Base-by-base conservation (phyloP, 2,113 vertebrate species). In the Phyllopteryx taeniolatus region DNA sequence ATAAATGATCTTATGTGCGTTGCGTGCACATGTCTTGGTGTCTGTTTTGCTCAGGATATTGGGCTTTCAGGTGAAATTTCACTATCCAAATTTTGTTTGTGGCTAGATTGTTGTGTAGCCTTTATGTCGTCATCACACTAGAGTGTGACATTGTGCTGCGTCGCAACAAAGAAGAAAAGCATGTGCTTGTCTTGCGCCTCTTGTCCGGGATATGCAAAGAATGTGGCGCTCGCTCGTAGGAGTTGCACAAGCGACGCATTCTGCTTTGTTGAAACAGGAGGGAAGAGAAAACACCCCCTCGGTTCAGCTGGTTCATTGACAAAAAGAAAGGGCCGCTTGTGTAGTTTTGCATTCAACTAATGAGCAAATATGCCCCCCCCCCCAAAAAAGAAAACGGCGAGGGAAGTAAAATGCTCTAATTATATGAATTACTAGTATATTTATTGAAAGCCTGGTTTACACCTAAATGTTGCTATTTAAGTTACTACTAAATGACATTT, bases 121-220 rank as follows among this genome's bases (percentile, higher is more conserved):
- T 17, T 54, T 51, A 27, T 39, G 61, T 64, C 39, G 11, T 54
- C 56, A 33, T 44, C 56, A 51, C 33, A 9, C 17, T 59, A 15
- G 27, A 17, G 61, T 59, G 56, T 57, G 59, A 73, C 51, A 67
- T 69, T 43, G 70, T 67, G 62, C 68, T 73, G 88, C 49, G 61
- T 92, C 92, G 53, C 94, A 94, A 67, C 86, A 93, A 62, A 94
- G 95, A 81, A 94, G 95, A 53, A 91, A 96, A 80, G 56, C 70
- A 76, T 79, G 77, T 72, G 76, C 67, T 53, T 42, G 53, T 72
- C 59, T 62, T 78, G 79, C 78, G 67, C 83, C 68, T 70, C 70
- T 78, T 76, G 70, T 74, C 84, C 78, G 54, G 20, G 76, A 59
- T 62, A 92, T 92, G 77, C 81, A 39, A 89, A 89, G 74, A 81